Base-by-base conservation (phyloP, 2,888 invertebrate species). In the Papilio gigon region DNA sequence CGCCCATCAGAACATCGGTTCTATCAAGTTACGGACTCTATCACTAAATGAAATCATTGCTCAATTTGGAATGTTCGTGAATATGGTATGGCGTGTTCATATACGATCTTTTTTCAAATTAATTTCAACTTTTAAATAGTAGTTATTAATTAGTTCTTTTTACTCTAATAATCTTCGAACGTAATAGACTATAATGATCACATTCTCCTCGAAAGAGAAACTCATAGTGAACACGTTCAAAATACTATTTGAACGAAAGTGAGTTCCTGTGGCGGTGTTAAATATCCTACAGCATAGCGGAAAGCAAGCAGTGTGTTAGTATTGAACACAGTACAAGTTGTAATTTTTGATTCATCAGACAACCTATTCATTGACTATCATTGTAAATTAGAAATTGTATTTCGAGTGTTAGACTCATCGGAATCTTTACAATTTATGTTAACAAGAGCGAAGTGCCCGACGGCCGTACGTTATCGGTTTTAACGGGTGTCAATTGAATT, bases 401-500 rank as follows among this genome's bases (percentile, higher is more conserved):
- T 37, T 53, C 47, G 53, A 20, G 12, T 20, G 33, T 53, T 65
- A 53, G 44, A 35, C 33, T 56, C 58, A 50, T 66, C 61, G 67
- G 71, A 70, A 72, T 72, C 72, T 68, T 67, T 62, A 72, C 73
- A 74, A 74, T 76, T 73, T 76, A 74, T 74, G 72, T 75, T 75
- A 74, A 72, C 72, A 72, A 70, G 72, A 73, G 72, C 59, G 65
- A 68, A 71, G 72, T 65, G 67, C 50, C 50, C 65, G 58, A 25
- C 56, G 71, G 44, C 60, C 66, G 72, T 74, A 74, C 70, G 72
- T 75, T 74, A 73, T 70, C 78, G 71, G 75, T 77, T 80, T 83
- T 84, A 81, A 83, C 81, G 78, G 82, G 78, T 86, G 86, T 86
- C 88, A 87, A 88, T 88, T 87, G 89, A 85, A 85, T 87, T 89